Conservation (phyloP, 2,888 invertebrate species). For the Aelia acuminata region DNA sequence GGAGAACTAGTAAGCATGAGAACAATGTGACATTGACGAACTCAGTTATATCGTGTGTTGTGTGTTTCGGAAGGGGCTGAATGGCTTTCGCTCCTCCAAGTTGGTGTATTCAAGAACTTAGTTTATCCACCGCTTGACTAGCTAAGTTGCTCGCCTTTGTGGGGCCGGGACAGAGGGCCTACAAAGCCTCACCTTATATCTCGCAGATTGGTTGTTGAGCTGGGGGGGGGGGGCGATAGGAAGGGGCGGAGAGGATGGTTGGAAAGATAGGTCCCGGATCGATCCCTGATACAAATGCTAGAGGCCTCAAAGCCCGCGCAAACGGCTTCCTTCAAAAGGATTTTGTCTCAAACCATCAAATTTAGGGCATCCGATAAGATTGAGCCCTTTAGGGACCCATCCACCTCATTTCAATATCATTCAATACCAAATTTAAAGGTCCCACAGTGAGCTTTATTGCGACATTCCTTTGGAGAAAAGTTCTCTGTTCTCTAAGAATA, state of each 20-base stretch:
- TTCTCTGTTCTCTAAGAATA: neutral
- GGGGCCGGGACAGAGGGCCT: neutral
- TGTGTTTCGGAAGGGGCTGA: neutral
- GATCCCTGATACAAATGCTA: constrained; percentile 25
- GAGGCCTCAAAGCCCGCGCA: constrained; percentile 13
- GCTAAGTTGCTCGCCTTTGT: constrained; percentile 36
- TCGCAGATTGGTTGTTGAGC: constrained; percentile 19
- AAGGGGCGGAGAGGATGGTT: neutral
- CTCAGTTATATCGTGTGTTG: constrained; percentile 30
- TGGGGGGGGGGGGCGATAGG: neutral
- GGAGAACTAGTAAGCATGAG: neutral
- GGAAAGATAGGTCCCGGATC: constrained; percentile 12
- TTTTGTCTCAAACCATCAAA: constrained; percentile 47
- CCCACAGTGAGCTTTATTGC: neutral
- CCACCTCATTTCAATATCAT: constrained; percentile 20
- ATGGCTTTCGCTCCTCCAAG: constrained; percentile 9
- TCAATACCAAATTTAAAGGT: neutral
- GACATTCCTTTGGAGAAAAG: neutral
- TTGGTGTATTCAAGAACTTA: constrained; percentile 41
- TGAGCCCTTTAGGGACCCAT: constrained; percentile 4
- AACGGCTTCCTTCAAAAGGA: constrained; percentile 36
- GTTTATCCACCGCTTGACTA: constrained; percentile 38
- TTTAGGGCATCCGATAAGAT: constrained; percentile 36
- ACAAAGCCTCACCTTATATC: constrained; percentile 41
- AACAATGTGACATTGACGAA: neutral